A percentile compares a stretch with the other conserved stretches of the same genome.
These are phyloP conservation scores for Poeciliopsis retropinna DNA, from an alignment of 2,113 vertebrate species.

Conservation along the genomic window DNA sequence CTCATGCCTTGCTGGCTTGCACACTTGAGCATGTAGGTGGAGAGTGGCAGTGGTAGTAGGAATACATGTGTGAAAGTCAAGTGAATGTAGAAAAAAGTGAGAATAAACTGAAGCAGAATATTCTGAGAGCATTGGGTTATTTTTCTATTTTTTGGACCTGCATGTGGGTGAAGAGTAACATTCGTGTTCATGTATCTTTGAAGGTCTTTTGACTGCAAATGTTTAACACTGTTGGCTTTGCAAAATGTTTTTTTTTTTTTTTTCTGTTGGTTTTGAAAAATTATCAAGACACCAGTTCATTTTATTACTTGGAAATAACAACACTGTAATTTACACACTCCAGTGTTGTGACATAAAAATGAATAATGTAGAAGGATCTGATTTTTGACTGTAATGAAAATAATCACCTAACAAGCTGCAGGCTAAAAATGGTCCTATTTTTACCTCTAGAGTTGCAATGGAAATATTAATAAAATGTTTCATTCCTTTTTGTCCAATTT, in stretches of 20 bases:
- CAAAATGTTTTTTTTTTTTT: not conserved
- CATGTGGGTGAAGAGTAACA: conserved; percentile 18
- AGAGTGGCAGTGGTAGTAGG: conserved; percentile 40
- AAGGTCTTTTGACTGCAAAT: not conserved
- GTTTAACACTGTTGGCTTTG: not conserved
- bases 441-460: no score
- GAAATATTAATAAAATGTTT: not conserved
- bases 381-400: not conserved
- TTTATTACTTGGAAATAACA: not conserved
- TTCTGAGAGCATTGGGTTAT: conserved; percentile 16
- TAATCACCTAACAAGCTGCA: no score
- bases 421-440: no score
- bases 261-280: not conserved
- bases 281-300: not conserved
- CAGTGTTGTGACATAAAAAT: not conserved
- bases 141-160: conserved; percentile 43
- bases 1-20: not conserved
- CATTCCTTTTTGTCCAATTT: not conserved
- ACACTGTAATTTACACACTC: not conserved
- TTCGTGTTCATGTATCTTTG: not conserved
- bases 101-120: conserved; percentile 2
- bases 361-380: not conserved
- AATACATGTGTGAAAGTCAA: conserved; percentile 35
- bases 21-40: conserved; percentile 31
- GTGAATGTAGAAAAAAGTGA: conserved; percentile 16